Evolutionary conservation across 2,888 invertebrate genomes (phyloP), one percentile per base, ranked within the genome.

Genomic region (Ellobium chinense): DNA sequence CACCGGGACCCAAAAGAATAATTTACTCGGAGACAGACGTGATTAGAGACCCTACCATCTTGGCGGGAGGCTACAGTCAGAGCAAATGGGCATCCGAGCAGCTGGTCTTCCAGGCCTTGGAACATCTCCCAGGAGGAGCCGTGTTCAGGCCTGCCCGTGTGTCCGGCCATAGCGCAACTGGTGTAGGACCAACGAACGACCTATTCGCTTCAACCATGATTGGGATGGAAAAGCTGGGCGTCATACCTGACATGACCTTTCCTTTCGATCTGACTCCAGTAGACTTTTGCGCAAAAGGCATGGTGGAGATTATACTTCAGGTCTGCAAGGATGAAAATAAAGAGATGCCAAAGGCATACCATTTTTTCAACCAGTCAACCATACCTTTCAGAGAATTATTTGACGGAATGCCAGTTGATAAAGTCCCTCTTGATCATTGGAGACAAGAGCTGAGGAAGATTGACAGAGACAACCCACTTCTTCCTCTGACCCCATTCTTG

Each of bases 11-110:
- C 14, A 9, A 58, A 5, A 68, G 84, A 27, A 70, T 65, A 62
- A 72, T 86, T 21, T 83, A 75, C n/a, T 81, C 73, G 14, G 88
- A 88, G 66, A 73, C 81, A 0, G 87, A 87, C 3, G 83, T 83
- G 24, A 75, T 86, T n/a, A 84, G 86, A 21, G 87, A 88, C 39
- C 88, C 88, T 0, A 54, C 82, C 9, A 31, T 69, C 9, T 82
- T 87, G 9, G 86, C 85, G 60, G 87, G 87, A 0, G 88, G 88
- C 5, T 88, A 88, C 79, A 86, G 86, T 9, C 87, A 87, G 68
- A 88, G 88, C 62, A 88, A 88, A 82, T 88, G 88, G 88, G 88
- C 86, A 24, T 87, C 87, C 65, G 88, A 88, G 63, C 80, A 85
- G 34, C 82, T 88, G 0, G 83, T 88, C 5, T 74, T 86, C 80